phyloP scores from a whole-genome alignment of 2,888 invertebrate genomes.

The Xylota segnis region DNA sequence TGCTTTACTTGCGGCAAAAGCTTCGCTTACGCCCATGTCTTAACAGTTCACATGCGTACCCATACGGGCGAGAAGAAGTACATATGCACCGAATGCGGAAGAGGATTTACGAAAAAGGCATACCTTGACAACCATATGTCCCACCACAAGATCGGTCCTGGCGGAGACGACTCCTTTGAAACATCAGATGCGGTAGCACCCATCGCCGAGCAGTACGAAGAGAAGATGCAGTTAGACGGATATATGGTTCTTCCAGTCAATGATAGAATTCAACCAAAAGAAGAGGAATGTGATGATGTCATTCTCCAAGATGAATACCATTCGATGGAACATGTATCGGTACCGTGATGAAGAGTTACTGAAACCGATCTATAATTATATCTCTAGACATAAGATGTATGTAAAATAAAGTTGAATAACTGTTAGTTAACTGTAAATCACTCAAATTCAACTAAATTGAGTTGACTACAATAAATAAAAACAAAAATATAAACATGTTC shows the following conservation, averaged over 20 bases:
- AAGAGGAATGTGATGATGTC: conserved; percentile 33
- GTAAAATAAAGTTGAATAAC: neutral
- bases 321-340: conserved; percentile 16
- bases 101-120: conserved; percentile 83
- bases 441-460: neutral
- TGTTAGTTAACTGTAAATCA: conserved; percentile 4
- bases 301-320: conserved; percentile 30
- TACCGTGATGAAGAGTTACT: conserved; percentile 9
- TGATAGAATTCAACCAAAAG: conserved; percentile 52
- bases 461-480: neutral
- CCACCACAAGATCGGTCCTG: conserved; percentile 78
- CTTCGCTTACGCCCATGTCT: conserved; percentile 83
- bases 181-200: conserved; percentile 8
- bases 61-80: conserved; percentile 84
- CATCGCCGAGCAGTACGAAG: conserved; percentile 57
- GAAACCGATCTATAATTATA: neutral
- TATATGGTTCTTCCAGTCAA: conserved; percentile 9
- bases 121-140: conserved; percentile 81
- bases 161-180: conserved; percentile 51
- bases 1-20: conserved; percentile 82
- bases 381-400: neutral
- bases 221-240: conserved; percentile 18
- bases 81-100: conserved; percentile 82
- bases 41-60: conserved; percentile 82
- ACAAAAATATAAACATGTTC: neutral